Base-by-base conservation (phyloP, 2,113 vertebrate species). In the Cynopterus brachyotis region DNA sequence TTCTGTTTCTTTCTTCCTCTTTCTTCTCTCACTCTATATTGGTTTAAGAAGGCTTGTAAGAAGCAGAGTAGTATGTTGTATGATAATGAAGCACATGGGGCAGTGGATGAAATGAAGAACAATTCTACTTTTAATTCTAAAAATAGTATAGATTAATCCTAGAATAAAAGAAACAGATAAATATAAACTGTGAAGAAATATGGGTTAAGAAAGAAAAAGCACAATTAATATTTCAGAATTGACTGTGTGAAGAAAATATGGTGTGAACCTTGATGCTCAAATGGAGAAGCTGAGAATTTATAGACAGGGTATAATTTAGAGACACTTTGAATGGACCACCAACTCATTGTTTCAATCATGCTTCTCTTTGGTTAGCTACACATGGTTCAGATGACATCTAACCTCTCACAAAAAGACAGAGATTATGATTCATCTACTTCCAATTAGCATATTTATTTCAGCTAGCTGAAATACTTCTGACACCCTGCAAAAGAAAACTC, bases 381-480 rank as follows among this genome's bases (percentile, higher is more conserved):
- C 72, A 93, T 6, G 93, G 70, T 92, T 92, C 84, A 89, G 64
- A 81, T 97, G 93, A 81, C 80, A 93, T 59, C 37, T 96, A 94
- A 88, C 76, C 80, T 92, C 88, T 89, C n/a, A 73, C 75, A 84
- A 96, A 92, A 79, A 91, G 80, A 75, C 73, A 95, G 55, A 91
- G 88, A 95, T 85, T 96, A 88, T 94, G 88, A 87, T 95, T 97
- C 93, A 94, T 96, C 94, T 91, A 62, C 60, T 96, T 91, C 93
- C 91, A 96, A 92, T 96, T 97, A 96, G 78, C 95, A 96, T 97
- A 96, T 98, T 97, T 97, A 94, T 93, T 95, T 96, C 96, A 94
- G 93, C 93, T 94, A 83, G 79, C 90, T 96, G 70, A 94, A 94
- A 95, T 89, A 94, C 93, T 97, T 97, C 85, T 96, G 96, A 98